Percentiles rank a stretch among this genome's conserved stretches.
Conservation (phyloP, 2,113 vertebrate genomes). For the Indicator indicator region DNA sequence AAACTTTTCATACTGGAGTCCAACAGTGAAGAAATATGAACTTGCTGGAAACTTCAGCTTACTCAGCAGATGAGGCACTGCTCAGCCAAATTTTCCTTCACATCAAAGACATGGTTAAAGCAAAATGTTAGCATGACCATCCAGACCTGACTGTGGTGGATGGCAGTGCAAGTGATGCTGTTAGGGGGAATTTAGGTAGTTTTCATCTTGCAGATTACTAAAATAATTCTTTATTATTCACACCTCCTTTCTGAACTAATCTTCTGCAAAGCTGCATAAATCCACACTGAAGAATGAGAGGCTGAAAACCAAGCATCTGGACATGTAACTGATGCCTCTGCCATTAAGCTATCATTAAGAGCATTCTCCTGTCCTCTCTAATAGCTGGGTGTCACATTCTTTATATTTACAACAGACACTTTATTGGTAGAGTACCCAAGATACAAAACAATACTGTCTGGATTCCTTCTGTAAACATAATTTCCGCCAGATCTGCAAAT, state of each 20-base stretch:
- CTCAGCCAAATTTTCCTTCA: neutral
- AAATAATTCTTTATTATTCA: neutral
- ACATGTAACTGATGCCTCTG: neutral
- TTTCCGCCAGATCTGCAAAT: neutral
- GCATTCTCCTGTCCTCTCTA: neutral
- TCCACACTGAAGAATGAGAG: neutral
- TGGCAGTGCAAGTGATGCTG: neutral
- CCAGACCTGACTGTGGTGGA: neutral
- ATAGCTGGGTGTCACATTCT: neutral
- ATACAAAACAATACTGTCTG: neutral
- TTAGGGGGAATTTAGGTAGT: neutral
- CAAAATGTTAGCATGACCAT: neutral
- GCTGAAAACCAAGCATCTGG: neutral
- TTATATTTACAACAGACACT: neutral
- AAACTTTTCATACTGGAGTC: neutral
- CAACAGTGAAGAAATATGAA: neutral
- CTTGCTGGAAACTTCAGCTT: conserved; percentile 1
- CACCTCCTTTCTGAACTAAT: neutral
- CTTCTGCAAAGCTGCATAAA: neutral
- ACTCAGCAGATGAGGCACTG: neutral
- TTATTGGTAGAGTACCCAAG: neutral
- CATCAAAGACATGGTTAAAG: neutral
- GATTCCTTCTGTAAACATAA: neutral
- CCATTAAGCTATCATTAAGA: neutral
- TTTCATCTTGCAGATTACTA: neutral